These are phyloP conservation scores for Menura novaehollandiae DNA, from an alignment of 2,113 vertebrate genomes.

Conservation along the genomic window DNA sequence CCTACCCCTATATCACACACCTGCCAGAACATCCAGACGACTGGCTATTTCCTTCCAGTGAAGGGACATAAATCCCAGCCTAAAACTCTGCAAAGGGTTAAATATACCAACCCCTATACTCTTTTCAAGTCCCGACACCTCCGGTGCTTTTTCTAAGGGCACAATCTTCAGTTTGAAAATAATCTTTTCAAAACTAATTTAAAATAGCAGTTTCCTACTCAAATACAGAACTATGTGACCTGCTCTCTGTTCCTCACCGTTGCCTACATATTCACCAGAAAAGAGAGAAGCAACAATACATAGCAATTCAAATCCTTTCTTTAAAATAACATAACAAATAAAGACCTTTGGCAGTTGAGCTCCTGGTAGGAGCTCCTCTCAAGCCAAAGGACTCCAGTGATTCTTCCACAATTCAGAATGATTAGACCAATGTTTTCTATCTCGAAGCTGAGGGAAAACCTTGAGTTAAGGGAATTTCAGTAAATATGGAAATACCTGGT, in stretches of 20 bases:
- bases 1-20: neutral
- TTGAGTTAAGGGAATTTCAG: neutral
- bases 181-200: neutral
- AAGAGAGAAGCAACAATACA: neutral
- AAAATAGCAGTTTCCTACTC: neutral
- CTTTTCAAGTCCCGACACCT: neutral
- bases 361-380: neutral
- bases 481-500: neutral
- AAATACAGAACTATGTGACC: neutral
- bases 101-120: neutral
- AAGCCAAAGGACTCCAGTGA: slow-evolving; percentile 10
- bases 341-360: neutral
- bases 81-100: neutral
- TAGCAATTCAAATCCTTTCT: neutral
- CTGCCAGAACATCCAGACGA: neutral
- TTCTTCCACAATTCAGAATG: slow-evolving; percentile 28
- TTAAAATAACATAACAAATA: neutral
- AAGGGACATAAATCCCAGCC: neutral
- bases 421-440: slow-evolving; percentile 14
- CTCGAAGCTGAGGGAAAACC: neutral
- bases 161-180: neutral
- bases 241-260: neutral
- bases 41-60: neutral
- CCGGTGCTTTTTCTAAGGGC: neutral
- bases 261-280: neutral